Evolutionary conservation across 2,888 invertebrate genomes (phyloP), one percentile per base, ranked within the genome.

Genomic region (Leucoma salicis): DNA sequence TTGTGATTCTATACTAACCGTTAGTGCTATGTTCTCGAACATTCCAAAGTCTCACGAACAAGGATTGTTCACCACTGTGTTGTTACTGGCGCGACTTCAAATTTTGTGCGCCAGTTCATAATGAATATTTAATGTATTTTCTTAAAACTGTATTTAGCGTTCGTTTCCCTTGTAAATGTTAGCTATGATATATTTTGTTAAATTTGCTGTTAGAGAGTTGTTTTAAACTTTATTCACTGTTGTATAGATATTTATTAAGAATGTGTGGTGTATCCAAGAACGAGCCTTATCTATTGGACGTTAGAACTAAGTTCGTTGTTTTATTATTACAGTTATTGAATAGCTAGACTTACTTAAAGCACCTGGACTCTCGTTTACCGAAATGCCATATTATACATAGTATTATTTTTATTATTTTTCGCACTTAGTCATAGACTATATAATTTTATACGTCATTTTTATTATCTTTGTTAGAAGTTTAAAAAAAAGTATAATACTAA

Each of bases 181-280:
- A 79, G 75, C 78, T 63, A 53, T 46, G 43, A 53, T 49, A 65
- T 55, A 63, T 82, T 84, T 71, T 79, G 82, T 84, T 86, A 70
- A 67, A 77, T 78, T 79, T 81, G 78, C 81, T 72, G 78, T 79
- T 81, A 71, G 73, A 65, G 70, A 57, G 70, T 78, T 78, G 69
- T 80, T 78, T 82, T 78, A 69, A 70, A 81, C 74, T 82, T 79
- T 82, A 82, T 85, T 85, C 71, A 80, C 77, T 86, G 86, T 87
- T 87, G 81, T 87, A 78, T 83, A 82, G 78, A 74, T 79, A 78
- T 74, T 66, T 76, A 76, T 70, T 39, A 41, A 56, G 57, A 68
- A 65, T 53, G 70, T 72, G 70, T 72, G n/a, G 71, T 69, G 73
- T 76, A 76, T 78, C 67, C 78, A 76, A 79, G 60, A 73, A 73